Evolutionary conservation across 2,113 vertebrate species (phyloP), one percentile per base, ranked within the genome.

Genomic region (Ammodytes dubius): DNA sequence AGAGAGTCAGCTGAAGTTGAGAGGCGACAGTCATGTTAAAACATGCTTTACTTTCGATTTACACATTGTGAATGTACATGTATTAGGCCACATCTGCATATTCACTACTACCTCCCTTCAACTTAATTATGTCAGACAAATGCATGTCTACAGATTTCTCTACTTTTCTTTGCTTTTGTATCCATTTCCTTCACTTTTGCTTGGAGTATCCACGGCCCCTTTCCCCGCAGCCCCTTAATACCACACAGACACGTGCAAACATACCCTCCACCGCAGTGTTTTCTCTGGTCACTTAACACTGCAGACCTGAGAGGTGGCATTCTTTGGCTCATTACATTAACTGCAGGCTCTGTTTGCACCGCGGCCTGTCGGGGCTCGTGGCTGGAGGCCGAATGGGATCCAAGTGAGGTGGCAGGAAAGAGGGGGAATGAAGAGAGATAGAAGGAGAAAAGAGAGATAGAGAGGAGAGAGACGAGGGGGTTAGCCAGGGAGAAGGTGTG

Each of bases 281-380:
- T 77, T 66, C 40, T 76, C 64, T 76, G 83, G 81, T 92, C 85
- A 90, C 63, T 69, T 77, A 75, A 81, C 78, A 83, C 70, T 45
- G 81, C 73, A 83, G 82, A 89, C 85, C 59, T 14, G 79, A 86
- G 80, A 60, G 58, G 87, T 85, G 83, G 76, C 85, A 91, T 92
- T 92, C 82, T 86, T 90, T 40, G 45, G 76, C 76, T 88, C 68
- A 59, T 90, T 89, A 71, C 70, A 78, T 83, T 82, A 84, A 86
- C 77, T 84, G 6, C 0, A 79, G 75, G 83, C 84, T 88, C 27
- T 79, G 87, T 87, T 86, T 88, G 70, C 72, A 67, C 57, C 7
- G 12, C 40, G 17, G 83, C 87, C 83, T 82, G 86, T 90, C 35
- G 42, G 82, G 89, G 87, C 82, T 89, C 68, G 83, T 90, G 91